A percentile compares a stretch with the other conserved stretches of the same genome.
Evolutionary conservation across 2,113 vertebrate species (phyloP).

Genomic region (Rhynchomys soricoides): DNA sequence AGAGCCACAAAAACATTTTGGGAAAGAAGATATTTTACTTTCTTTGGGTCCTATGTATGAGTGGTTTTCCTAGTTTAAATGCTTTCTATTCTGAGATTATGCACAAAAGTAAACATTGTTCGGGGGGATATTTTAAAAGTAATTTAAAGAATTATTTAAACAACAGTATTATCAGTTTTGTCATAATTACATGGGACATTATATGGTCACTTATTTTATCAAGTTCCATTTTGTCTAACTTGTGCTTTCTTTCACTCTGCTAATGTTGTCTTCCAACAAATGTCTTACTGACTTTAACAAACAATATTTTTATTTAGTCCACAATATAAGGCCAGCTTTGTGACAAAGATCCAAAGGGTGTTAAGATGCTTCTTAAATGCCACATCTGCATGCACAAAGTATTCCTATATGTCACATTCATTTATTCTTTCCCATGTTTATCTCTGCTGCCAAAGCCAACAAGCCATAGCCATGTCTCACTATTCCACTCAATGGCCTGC

Average conservation of each 20-base stretch:
- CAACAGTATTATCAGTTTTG: background rate
- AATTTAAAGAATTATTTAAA: conserved; percentile 21
- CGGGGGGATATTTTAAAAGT: background rate
- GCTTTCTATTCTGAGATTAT: background rate
- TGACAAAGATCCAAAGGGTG: background rate
- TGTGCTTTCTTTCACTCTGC: background rate
- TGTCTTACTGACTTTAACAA: background rate
- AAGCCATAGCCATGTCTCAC: background rate
- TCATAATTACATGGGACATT: background rate
- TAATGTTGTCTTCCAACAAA: background rate
- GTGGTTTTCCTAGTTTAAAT: background rate
- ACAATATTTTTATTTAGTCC: background rate
- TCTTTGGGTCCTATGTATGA: background rate
- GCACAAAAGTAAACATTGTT: background rate
- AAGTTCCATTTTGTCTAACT: background rate
- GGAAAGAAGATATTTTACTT: background rate
- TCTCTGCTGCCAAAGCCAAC: background rate
- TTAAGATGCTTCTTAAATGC: background rate
- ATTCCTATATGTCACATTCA: background rate
- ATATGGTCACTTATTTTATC: background rate
- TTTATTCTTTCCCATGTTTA: background rate
- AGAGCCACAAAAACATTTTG: background rate
- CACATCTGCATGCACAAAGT: background rate
- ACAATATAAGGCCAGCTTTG: background rate
- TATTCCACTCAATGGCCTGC: background rate